Percentiles rank a stretch among this genome's conserved stretches.
These are phyloP conservation scores for Zaprionus nigranus DNA, from an alignment of 1,140 invertebrate species.

Conservation along the genomic window DNA sequence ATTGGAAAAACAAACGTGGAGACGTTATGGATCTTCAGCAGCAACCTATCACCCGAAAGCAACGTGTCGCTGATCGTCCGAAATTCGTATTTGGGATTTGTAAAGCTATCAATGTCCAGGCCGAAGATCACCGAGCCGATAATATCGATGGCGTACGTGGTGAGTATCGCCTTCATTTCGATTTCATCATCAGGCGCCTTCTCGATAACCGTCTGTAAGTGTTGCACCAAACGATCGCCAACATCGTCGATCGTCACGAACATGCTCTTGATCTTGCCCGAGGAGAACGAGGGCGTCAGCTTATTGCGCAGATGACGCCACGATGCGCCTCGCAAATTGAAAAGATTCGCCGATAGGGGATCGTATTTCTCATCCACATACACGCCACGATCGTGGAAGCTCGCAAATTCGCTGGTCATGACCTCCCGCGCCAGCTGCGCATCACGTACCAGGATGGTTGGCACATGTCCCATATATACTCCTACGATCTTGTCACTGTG, in stretches of 20 bases:
- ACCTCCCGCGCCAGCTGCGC: conserved; percentile 84
- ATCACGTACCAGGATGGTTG: conserved; percentile 84
- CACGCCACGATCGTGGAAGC: conserved; percentile 84
- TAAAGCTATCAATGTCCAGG: conserved; percentile 83
- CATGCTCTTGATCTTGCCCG: conserved; percentile 86
- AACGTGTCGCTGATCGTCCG: conserved; percentile 51
- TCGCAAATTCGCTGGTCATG: conserved; percentile 83
- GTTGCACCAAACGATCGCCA: conserved; percentile 76
- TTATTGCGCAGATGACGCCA: conserved; percentile 86
- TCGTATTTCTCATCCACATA: conserved; percentile 80
- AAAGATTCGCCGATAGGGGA: conserved; percentile 83
- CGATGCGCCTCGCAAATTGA: conserved; percentile 82
- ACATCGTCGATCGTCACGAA: conserved; percentile 85
- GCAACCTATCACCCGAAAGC: conserved; percentile 1
- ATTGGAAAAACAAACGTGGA: conserved; percentile 64
- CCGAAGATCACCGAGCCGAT: conserved; percentile 84
- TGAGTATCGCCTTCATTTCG: conserved; percentile 65
- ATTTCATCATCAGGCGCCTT: conserved; percentile 35
- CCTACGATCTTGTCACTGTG: conserved; percentile 61
- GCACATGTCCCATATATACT: conserved; percentile 71
- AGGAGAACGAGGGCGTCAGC: conserved; percentile 86
- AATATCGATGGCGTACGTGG: conserved; percentile 84
- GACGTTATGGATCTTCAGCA: conserved; percentile 48
- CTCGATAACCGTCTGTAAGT: conserved; percentile 53
- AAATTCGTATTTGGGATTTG: conserved; percentile 74